Evolutionary conservation across 2,888 invertebrate genomes (phyloP), one percentile per base, ranked within the genome.

Genomic region (Aricia artaxerxes): DNA sequence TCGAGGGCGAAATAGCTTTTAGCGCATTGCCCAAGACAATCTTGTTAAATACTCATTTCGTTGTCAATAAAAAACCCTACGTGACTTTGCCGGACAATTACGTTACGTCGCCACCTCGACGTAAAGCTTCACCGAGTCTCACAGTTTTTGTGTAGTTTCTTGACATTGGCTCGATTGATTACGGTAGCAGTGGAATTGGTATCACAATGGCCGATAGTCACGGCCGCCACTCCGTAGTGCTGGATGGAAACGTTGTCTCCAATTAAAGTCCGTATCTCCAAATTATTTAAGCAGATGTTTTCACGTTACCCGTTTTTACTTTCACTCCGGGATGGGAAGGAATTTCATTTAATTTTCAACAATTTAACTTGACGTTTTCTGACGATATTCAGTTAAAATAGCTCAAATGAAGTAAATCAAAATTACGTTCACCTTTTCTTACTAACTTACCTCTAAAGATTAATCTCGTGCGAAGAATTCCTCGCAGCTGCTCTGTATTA

Each of bases 71-170:
- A 78, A 78, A 78, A 73, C 73, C 16, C 73, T 57, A 78, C 73
- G 75, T 75, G 75, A 75, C 78, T 61, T 24, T 38, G 78, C 40
- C 60, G 57, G 72, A 75, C 78, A 75, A 78, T 78, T 61, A 61
- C 86, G 86, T 88, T 86, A 80, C 86, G 83, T 88, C 88, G 85
- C 86, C 90, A 92, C 89, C 88, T 87, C 88, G 88, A 85, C 85
- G 87, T 86, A 83, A 85, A 86, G 87, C 87, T 84, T 86, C 87
- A 88, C 80, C 84, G 87, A 86, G 86, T 91, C 89, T 88, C 87
- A 89, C 84, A 87, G 87, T 90, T 92, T 92, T 92, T 92, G 84
- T 89, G 38, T 80, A 83, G 85, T 89, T 91, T 91, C 89, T 90
- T 90, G 86, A 88, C 88, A 88, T 89, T 89, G 88, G 85, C 61